Evolutionary conservation across 2,113 vertebrate species (phyloP).

Genomic region (Bubo scandiacus): DNA sequence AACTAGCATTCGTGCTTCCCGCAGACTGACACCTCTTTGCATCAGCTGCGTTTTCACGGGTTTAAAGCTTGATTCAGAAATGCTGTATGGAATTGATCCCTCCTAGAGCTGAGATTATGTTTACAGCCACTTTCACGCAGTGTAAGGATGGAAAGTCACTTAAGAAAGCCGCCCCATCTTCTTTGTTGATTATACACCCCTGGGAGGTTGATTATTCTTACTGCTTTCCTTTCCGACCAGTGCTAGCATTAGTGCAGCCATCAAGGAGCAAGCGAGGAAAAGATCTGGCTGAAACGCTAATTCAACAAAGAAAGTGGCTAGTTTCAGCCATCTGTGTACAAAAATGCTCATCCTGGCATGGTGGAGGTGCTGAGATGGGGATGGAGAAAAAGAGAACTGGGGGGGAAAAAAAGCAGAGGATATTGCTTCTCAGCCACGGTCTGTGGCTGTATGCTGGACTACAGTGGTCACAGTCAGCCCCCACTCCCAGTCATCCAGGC

Average conservation of each 20-base stretch:
- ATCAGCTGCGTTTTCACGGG: not conserved
- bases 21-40: not conserved
- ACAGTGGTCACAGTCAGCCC: not conserved
- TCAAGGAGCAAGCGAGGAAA: not conserved
- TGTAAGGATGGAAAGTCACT: not conserved
- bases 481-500: not conserved
- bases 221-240: not conserved
- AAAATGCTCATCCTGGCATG: not conserved
- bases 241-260: not conserved
- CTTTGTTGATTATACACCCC: not conserved
- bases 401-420: not conserved
- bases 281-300: not conserved
- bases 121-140: not conserved
- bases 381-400: not conserved
- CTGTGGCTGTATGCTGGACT: not conserved
- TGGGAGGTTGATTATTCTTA: not conserved
- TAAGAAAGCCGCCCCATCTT: not conserved
- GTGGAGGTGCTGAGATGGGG: not conserved
- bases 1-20: accelerated
- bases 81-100: not conserved
- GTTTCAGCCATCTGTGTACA: not conserved
- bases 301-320: not conserved
- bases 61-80: not conserved
- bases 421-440: not conserved
- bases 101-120: not conserved